A percentile compares a stretch with the other conserved stretches of the same genome.
Evolutionary conservation across 1,140 invertebrate genomes (phyloP).

Genomic region (Hydropsyche tenuis): DNA sequence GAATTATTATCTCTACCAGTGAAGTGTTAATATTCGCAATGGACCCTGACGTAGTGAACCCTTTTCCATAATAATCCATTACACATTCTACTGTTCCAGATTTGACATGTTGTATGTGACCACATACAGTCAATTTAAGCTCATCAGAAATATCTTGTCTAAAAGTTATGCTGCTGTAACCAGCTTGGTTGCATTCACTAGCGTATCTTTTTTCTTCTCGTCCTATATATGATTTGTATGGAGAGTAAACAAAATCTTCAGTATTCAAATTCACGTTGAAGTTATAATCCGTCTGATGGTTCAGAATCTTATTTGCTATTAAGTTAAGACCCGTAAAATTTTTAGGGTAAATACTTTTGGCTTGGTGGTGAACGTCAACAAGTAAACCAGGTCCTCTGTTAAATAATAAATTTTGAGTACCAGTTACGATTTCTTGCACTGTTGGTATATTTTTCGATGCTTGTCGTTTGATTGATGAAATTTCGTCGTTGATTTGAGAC

Average conservation of each 20-base stretch:
- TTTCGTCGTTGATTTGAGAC: conserved; percentile 37
- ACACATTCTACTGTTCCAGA: conserved; percentile 31
- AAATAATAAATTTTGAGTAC: conserved; percentile 16
- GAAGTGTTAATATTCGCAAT: conserved; percentile 22
- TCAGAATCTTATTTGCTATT: conserved; percentile 35
- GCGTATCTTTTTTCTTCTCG: conserved; percentile 39
- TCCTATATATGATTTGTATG: conserved; percentile 40
- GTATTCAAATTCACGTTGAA: conserved; percentile 41
- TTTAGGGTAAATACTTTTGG: conserved; percentile 42
- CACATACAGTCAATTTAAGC: conserved; percentile 33
- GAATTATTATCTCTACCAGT: conserved; percentile 32
- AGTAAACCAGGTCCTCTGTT: conserved; percentile 34
- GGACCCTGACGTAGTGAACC: conserved; percentile 41
- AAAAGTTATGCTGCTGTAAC: conserved; percentile 35
- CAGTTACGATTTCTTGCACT: conserved; percentile 32
- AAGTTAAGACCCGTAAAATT: conserved; percentile 43
- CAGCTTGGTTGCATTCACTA: conserved; percentile 24
- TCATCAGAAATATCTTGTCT: conserved; percentile 35
- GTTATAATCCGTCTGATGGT: conserved; percentile 33
- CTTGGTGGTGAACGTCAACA: conserved; percentile 36
- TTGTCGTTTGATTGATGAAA: conserved; percentile 24
- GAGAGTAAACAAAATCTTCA: conserved; percentile 26
- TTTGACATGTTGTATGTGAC: conserved; percentile 36
- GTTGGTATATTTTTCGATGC: conserved; percentile 26
- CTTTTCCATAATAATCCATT: conserved; percentile 43